phyloP scores from a whole-genome alignment of 2,113 vertebrate genomes.

The Scophthalmus maximus region DNA sequence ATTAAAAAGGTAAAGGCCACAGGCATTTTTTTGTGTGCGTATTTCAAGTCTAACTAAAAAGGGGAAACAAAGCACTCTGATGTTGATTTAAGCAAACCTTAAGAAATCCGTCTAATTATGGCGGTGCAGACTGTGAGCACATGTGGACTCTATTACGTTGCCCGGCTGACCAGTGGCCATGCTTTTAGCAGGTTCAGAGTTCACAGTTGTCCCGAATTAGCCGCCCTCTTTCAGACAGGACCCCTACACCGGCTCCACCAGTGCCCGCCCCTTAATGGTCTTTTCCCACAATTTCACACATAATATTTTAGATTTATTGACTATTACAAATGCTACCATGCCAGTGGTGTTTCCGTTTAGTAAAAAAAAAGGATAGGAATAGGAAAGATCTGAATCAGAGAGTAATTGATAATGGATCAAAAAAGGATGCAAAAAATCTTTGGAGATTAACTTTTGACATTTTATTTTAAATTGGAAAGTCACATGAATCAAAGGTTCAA shows the following conservation, averaged over 20 bases:
- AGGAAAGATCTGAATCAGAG: slow-evolving; percentile 86
- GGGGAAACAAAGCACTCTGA: slow-evolving; percentile 60
- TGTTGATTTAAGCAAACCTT: slow-evolving; percentile 82
- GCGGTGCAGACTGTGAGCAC: slow-evolving; percentile 81
- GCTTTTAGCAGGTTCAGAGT: slow-evolving; percentile 91
- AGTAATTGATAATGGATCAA: slow-evolving; percentile 82
- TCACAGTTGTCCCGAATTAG: slow-evolving; percentile 99
- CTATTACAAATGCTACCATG: slow-evolving; percentile 93
- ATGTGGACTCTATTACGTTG: slow-evolving; percentile 89
- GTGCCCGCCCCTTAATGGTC: slow-evolving; percentile 93
- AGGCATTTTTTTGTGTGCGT: slow-evolving; percentile 47
- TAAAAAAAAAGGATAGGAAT: slow-evolving; percentile 46
- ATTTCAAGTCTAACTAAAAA: slow-evolving; percentile 50
- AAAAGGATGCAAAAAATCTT: slow-evolving; percentile 62
- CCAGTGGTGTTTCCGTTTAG: slow-evolving; percentile 90
- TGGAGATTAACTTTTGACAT: slow-evolving; percentile 42
- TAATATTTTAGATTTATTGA: slow-evolving; percentile 99
- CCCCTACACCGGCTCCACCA: slow-evolving; percentile 86
- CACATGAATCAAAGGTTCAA: slow-evolving; percentile 24
- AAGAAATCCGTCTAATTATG: slow-evolving; percentile 79
- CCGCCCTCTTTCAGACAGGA: slow-evolving; percentile 86
- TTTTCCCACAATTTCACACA: slow-evolving; percentile 94
- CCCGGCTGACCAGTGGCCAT: slow-evolving; percentile 88
- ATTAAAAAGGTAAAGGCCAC: slow-evolving; percentile 65
- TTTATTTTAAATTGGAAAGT: slow-evolving; percentile 55